Evolutionary conservation across 2,888 invertebrate species (phyloP), one percentile per base, ranked within the genome.

Genomic region (Panzeria rudis): DNA sequence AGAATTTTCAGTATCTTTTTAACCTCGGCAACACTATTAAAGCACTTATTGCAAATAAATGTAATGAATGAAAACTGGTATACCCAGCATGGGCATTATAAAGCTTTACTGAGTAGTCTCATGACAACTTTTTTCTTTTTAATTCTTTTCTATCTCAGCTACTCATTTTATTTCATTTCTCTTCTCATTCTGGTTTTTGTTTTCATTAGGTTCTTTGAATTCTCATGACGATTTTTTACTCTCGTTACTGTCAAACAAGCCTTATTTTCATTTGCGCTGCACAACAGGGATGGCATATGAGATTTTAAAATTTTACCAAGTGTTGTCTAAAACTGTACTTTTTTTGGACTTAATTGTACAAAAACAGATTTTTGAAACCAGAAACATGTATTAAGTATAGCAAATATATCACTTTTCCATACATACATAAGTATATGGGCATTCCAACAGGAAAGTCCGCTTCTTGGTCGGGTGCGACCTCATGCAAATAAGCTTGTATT

Each of bases 21-120:
- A 4, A 32, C 7, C 17, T 32, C 64, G 68, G 61, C 61, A 61
- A 38, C 62, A 11, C 52, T 23, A 9, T 41, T 20, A 35, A 62
- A 69, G 17, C 68, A 50, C 38, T 71, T 71, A 3, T 50, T 66
- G 25, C 56, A 50, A 68, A 81, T 17, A 41, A 41, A 54, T 73
- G 61, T 59, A 15, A 75, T 75, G 75, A 75, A 68, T 75, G 69
- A 75, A 68, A 82, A 82, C 68, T 82, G 81, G 76, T 82, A 82
- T 82, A 82, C 61, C 7, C 52, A 20, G 4, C n/a, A 66, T 29
- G 17, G 35, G 50, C 41, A 66, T 29, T 44, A n/a, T 9, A 50
- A 76, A 76, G 82, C 76, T 82, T 69, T 82, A 25, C 41, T 35
- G 25, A 44, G 41, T 54, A 41, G 41, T 62, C 59, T 52, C 32